Evolutionary conservation across 2,888 invertebrate species (phyloP), one percentile per base, ranked within the genome.

Genomic region (Netelia inedita): DNA sequence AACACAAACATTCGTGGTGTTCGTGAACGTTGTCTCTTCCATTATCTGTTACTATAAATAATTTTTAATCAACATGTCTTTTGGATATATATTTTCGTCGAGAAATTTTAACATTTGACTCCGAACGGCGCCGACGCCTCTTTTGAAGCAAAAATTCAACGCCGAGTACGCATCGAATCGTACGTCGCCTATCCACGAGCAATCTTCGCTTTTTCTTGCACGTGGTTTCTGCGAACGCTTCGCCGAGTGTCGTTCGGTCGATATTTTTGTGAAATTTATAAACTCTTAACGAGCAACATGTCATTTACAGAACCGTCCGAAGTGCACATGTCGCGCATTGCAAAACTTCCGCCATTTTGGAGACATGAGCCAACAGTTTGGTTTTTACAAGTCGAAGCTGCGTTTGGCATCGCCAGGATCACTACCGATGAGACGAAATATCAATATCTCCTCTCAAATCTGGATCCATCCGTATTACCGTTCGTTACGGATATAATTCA

Each of bases 401-500:
- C 23, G 2, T 79, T 79, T 57, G 57, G 5, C 6, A 53, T 71
- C 14, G 50, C 53, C 1, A 10, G 61, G 63, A 79, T 35, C 6
- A 35, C 35, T 6, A 8, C 35, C 6, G 35, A 35, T n/a, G 63
- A 79, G 2, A 53, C 79, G 1, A 79, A 59, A 53, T 79, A 35
- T 16, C 35, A 35, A 11, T 46, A 59, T 9, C 41, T 71, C 2
- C 23, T 72, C 35, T 59, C 53, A 14, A 61, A 69, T 28, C 41
- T 79, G 3, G 79, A 79, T 0, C 1, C 65, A 9, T 28, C 28
- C 1, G 53, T 73, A 1, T 28, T 80, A n/a, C 50, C 57, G 2
- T 55, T 19, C 23, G n/a, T 80, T 8, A 63, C 72, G n/a, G 83
- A 76, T 59, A 43, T 83, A 9, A 59, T 83, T 14, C 46, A 63